Evolutionary conservation across 2,888 invertebrate species (phyloP).

Genomic region (Oscheius onirici): DNA sequence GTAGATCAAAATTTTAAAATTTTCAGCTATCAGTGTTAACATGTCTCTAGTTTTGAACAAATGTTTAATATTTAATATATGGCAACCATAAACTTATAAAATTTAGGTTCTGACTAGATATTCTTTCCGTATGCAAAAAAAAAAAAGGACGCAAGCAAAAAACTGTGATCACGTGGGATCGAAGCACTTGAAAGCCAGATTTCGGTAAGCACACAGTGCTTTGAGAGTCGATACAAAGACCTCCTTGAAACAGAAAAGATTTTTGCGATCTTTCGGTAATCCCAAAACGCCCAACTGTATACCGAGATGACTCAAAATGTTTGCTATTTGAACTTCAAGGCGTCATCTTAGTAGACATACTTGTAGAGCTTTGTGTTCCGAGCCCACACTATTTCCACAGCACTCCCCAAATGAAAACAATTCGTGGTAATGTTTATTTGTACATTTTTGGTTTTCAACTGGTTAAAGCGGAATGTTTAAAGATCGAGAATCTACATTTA

Average conservation of each 20-base stretch:
- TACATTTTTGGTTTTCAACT: too few species aligned
- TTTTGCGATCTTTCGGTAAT: not conserved
- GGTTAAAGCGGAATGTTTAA: too few species aligned
- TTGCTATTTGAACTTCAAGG: slow-evolving; percentile 18
- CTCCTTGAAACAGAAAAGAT: not conserved
- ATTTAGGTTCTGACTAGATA: too few species aligned
- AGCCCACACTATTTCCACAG: not conserved
- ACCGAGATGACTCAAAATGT: slow-evolving; percentile 21
- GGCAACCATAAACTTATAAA: too few species aligned
- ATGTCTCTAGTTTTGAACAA: too few species aligned
- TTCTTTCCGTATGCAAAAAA: not conserved
- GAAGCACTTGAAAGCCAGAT: slow-evolving; percentile 22
- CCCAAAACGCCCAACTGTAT: not conserved
- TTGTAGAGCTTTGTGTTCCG: not conserved
- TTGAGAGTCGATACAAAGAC: slow-evolving; percentile 19
- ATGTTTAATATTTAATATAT: too few species aligned
- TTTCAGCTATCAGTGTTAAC: too few species aligned
- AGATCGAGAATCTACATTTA: too few species aligned
- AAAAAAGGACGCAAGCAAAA: too few species aligned
- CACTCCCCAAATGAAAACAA: not conserved
- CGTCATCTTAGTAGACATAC: slow-evolving; percentile 24
- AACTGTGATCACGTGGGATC: not conserved
- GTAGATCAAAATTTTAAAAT: slow-evolving; percentile 8
- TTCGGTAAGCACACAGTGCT: slow-evolving; percentile 14
- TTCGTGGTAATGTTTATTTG: too few species aligned